phyloP scores from a whole-genome alignment of 2,797 vertebrate species.

The Vespertilio murinus region DNA sequence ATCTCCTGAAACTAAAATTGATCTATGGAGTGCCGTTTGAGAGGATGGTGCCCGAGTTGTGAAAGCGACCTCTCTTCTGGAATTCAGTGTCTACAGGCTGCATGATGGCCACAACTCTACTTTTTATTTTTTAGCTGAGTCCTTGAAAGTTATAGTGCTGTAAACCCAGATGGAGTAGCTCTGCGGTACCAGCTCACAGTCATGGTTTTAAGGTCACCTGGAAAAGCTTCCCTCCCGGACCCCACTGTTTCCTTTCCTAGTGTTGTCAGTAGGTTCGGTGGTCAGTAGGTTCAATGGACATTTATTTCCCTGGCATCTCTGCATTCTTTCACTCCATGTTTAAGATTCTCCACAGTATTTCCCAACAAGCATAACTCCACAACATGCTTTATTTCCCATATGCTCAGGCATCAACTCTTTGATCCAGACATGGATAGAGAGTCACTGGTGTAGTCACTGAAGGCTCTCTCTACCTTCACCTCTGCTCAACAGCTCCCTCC shows the following conservation, averaged over 20 bases:
- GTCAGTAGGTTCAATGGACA: not conserved
- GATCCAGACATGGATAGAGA: not conserved
- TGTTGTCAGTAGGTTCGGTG: not conserved
- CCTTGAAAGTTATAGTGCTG: not conserved
- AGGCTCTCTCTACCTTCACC: not conserved
- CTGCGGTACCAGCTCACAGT: not conserved
- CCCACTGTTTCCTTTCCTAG: not conserved
- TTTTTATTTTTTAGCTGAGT: not conserved
- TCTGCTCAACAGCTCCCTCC: not conserved
- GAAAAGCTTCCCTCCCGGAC: not conserved
- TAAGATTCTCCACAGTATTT: not conserved
- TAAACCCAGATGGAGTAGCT: not conserved
- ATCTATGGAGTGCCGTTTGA: constrained; percentile 47
- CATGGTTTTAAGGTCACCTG: not conserved
- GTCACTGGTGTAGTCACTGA: no score
- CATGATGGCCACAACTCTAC: not conserved
- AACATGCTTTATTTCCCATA: not conserved
- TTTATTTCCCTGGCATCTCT: not conserved
- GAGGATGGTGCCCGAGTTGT: constrained; percentile 28
- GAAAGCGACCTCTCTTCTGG: constrained; percentile 45
- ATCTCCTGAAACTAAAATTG: constrained; percentile 74
- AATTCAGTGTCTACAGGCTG: constrained; percentile 11
- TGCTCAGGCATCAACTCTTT: not conserved
- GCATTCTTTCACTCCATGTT: not conserved
- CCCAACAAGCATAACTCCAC: not conserved